These are phyloP conservation scores for Heterotilapia buettikoferi DNA, from an alignment of 2,113 vertebrate species.

Conservation along the genomic window DNA sequence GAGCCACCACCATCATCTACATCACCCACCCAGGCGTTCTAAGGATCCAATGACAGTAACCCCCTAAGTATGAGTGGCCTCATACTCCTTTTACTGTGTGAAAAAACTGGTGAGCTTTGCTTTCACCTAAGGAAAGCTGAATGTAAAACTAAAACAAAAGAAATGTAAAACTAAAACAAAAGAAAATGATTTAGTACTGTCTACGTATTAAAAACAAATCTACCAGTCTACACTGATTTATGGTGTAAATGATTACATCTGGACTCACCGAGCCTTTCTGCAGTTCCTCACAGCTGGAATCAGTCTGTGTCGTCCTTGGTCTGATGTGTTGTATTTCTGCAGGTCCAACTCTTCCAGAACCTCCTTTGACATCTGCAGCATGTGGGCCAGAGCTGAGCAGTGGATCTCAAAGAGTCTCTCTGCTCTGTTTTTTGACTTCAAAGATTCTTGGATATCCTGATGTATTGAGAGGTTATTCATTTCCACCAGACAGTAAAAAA, in stretches of 20 bases:
- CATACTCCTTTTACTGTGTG: neutral
- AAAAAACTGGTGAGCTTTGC: neutral
- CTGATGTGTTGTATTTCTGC: neutral
- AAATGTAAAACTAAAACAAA: neutral
- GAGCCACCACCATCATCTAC: neutral
- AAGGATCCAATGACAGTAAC: neutral
- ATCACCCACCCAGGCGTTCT: neutral
- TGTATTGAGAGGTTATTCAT: neutral
- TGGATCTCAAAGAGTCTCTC: neutral
- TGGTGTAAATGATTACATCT: neutral
- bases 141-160: neutral
- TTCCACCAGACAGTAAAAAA: neutral
- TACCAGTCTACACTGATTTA: neutral
- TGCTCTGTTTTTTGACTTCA: neutral
- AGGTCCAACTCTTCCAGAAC: neutral
- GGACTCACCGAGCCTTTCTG: neutral
- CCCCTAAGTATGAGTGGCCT: neutral
- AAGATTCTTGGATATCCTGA: neutral
- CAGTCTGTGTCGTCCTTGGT: neutral
- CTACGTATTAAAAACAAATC: neutral
- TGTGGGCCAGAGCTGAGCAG: neutral
- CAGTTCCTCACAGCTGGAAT: neutral
- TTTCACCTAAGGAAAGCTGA: neutral
- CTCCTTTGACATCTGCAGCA: neutral
- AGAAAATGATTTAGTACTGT: neutral